These are phyloP conservation scores for Acanthosepion esculentum DNA, from an alignment of 2,888 invertebrate species.

Conservation along the genomic window DNA sequence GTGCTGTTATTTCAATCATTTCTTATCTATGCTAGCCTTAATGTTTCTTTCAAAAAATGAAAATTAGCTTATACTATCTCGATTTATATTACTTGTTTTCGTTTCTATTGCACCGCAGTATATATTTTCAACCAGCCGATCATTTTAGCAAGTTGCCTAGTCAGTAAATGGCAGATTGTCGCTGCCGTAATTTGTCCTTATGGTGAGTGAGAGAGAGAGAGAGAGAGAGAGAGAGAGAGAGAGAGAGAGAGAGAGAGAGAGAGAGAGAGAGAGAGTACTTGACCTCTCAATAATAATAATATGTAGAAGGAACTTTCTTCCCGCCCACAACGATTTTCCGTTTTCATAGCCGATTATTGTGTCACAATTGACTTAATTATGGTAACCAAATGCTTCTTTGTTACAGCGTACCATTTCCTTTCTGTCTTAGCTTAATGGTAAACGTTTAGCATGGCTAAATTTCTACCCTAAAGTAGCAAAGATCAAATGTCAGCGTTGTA, in stretches of 20 bases:
- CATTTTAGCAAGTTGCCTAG: neutral
- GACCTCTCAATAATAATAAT: neutral
- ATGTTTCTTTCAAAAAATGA: too few species aligned
- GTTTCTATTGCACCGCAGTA: too few species aligned
- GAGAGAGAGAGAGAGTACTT: neutral
- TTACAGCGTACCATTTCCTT: conserved; percentile 6
- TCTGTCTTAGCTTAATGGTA: neutral
- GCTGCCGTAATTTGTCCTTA: neutral
- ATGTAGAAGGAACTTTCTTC: neutral
- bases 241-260: too few species aligned
- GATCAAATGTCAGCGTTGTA: conserved; percentile 24
- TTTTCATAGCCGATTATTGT: neutral
- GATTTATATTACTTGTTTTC: too few species aligned
- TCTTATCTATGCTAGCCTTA: too few species aligned
- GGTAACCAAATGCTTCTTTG: neutral
- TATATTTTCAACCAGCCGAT: neutral
- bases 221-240: too few species aligned
- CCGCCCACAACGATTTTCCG: neutral
- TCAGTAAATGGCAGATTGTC: neutral
- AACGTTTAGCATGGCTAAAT: neutral
- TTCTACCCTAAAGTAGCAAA: neutral
- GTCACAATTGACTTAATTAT: neutral
- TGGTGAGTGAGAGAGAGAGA: neutral
- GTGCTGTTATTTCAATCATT: too few species aligned
- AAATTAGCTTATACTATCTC: too few species aligned